Evolutionary conservation across 2,888 invertebrate species (phyloP).

Genomic region (Pelosia muscerda): DNA sequence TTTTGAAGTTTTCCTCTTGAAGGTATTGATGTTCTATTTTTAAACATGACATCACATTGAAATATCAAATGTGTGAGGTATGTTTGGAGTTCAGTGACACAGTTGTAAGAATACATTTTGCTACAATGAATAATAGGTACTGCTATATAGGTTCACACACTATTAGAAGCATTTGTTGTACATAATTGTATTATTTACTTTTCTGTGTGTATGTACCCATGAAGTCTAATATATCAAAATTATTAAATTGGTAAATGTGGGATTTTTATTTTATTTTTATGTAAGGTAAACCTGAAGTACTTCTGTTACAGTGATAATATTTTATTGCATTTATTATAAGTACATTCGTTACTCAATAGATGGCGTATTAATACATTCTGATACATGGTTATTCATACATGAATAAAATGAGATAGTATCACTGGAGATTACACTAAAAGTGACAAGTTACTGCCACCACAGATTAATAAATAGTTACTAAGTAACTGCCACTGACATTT

Average conservation of each 20-base stretch:
- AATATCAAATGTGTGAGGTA: not conserved
- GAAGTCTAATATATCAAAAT: slow-evolving; percentile 48
- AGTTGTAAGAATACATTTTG: slow-evolving; percentile 23
- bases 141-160: slow-evolving; percentile 36
- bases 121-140: slow-evolving; percentile 23
- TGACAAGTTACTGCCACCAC: too few species aligned
- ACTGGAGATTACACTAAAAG: too few species aligned
- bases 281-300: not conserved
- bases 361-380: too few species aligned
- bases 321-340: not conserved
- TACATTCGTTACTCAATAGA: too few species aligned
- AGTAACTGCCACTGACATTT: too few species aligned
- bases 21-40: not conserved
- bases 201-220: slow-evolving; percentile 44
- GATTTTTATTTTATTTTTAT: slow-evolving; percentile 10
- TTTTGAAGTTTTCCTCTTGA: not conserved
- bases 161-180: slow-evolving; percentile 48
- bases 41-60: not conserved
- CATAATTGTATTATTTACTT: slow-evolving; percentile 47
- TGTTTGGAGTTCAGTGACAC: not conserved
- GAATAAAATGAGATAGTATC: too few species aligned
- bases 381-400: too few species aligned
- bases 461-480: too few species aligned
- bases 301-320: not conserved
- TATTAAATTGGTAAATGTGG: slow-evolving; percentile 32